Evolutionary conservation across 2,797 vertebrate species (phyloP), one percentile per base, ranked within the genome.

Genomic region (Sardinella longiceps): DNA sequence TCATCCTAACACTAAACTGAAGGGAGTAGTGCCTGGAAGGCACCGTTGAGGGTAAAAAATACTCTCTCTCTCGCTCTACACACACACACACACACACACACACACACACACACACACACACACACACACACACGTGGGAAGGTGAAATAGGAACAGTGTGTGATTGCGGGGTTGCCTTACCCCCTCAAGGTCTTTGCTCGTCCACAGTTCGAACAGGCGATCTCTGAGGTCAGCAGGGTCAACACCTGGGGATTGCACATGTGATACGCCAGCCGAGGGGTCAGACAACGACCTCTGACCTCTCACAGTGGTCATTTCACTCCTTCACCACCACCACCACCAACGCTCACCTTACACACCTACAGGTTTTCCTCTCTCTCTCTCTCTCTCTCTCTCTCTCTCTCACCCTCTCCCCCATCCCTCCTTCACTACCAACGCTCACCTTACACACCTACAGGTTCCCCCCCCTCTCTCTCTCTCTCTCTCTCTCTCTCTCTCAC

Each of bases 161-260:
- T 84, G 88, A 89, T 89, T 88, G 86, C 80, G 83, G 87, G 80
- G 89, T 91, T 84, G 50, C 81, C 90, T 95, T 89, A 96, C 95
- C 94, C 82, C 91, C 87, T 91, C 89, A 81, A 93, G 89, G 85
- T 95, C 90, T 86, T 94, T 94, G 88, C 43, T 25, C 90, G 70
- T 89, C 94, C 95, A 95, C 33, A 92, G 89, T 63, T 92, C 88
- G 33, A 90, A 90, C 85, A 96, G 92, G 81, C 91, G 84, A 77
- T 93, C 92, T 86, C 85, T 91, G 88, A 96, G 90, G 86, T 85
- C 45, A 14, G 18, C 77, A 28, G 91, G 93, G 91, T 94, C 93
- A 86, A 92, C 91, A 94, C 93, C 95, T 95, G 89, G 20, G 66
- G 84, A 81, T 86, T 15, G 12, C 81, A 88, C 10, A 86, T 87